Evolutionary conservation across 2,888 invertebrate genomes (phyloP), one percentile per base, ranked within the genome.

Genomic region (Xestia rhomboidea): DNA sequence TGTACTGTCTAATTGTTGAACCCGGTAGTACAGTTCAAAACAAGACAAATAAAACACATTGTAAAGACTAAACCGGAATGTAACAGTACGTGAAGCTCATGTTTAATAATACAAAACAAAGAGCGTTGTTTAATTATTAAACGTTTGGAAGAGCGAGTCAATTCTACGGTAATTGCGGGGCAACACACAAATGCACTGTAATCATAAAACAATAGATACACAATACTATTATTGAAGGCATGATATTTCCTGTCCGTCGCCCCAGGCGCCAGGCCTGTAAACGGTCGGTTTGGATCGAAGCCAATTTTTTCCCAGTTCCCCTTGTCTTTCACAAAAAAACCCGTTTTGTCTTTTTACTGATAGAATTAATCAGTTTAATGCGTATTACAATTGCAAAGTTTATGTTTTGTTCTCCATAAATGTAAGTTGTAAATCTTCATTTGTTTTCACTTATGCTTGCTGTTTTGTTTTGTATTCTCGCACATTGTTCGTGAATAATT

Each of bases 201-300:
- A 83, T 87, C 88, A 90, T 92, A 93, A 92, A 92, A 90, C 90
- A 92, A 89, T 90, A 89, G 89, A 87, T 74, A 75, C 34, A 81
- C 69, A 66, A 69, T 73, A 71, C 68, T 90, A 90, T 90, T 91
- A 93, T 93, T 88, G 90, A 91, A 90, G 88, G 87, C 89, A 89
- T 89, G 89, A 91, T 92, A 92, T 92, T 93, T 92, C 88, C 89
- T 88, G 91, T 91, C 92, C 89, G 90, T 91, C 90, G 92, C 93
- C 92, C 86, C 89, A 88, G 92, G 92, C 93, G 92, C 86, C 89
- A 88, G 92, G 93, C 90, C 78, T 90, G 89, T 90, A 89, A 88
- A 88, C 89, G 89, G 87, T 87, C 79, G 85, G 87, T 86, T 94
- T 94, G 94, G 94, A 93, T 77, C n/a, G 49, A 82, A 81, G 91